Conservation (phyloP, 2,888 invertebrate genomes). For the Catocala fraxini region DNA sequence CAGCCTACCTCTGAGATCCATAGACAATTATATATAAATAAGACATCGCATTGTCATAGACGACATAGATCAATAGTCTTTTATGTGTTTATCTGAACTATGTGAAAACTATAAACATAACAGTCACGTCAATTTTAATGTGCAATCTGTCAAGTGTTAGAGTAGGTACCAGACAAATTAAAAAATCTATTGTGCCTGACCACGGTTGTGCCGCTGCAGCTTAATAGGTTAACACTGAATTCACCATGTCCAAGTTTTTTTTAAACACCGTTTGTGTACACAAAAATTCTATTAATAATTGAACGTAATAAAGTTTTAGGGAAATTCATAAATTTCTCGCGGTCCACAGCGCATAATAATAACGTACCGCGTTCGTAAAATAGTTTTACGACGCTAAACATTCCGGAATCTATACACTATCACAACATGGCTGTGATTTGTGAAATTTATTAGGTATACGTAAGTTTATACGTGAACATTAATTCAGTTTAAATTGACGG, state of each 20-base stretch:
- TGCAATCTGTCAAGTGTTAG: too few species aligned
- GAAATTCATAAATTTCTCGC: conserved; percentile 74
- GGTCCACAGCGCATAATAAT: conserved; percentile 70
- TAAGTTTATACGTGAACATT: conserved; percentile 35
- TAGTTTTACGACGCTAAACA: conserved; percentile 73
- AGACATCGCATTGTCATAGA: too few species aligned
- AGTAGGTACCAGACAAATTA: too few species aligned
- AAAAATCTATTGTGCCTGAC: too few species aligned
- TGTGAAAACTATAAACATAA: too few species aligned
- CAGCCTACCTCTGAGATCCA: too few species aligned
- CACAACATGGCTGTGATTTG: conserved; percentile 62
- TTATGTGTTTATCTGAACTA: too few species aligned
- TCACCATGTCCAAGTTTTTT: background rate
- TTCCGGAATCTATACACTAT: conserved; percentile 61
- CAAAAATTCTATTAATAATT: conserved; percentile 52
- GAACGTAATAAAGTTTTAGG: conserved; percentile 65
- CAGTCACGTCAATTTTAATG: too few species aligned
- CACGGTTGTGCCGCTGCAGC: too few species aligned
- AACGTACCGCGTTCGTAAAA: conserved; percentile 74
- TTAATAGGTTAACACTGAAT: background rate
- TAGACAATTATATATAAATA: too few species aligned
- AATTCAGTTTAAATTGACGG: conserved; percentile 33
- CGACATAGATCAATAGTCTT: too few species aligned
- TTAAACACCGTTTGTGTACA: conserved; percentile 30
- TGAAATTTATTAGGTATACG: conserved; percentile 61